phyloP scores from a whole-genome alignment of 2,888 invertebrate genomes.

The Coelopa pilipes region DNA sequence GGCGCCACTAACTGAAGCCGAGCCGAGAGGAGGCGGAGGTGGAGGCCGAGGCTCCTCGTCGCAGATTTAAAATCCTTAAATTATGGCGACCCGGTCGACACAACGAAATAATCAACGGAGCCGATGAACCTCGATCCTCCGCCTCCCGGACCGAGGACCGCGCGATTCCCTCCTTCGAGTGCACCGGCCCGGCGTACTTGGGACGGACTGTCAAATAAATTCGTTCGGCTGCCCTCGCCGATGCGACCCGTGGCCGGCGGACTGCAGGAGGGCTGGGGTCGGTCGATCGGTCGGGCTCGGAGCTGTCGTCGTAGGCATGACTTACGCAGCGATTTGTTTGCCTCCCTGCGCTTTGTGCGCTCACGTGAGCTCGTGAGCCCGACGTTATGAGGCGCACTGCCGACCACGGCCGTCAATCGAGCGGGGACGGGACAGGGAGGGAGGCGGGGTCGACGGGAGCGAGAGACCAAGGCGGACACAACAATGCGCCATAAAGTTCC shows the following conservation, averaged over 20 bases:
- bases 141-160: not conserved
- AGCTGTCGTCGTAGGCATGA: constrained; percentile 25
- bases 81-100: constrained; percentile 16
- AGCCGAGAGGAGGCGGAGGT: not conserved
- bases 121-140: not conserved
- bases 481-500: no score
- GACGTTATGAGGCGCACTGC: no score
- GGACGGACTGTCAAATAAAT: constrained; percentile 28
- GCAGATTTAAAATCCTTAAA: constrained; percentile 22
- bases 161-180: not conserved
- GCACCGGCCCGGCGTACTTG: no score
- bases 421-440: no score
- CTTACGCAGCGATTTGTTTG: constrained; percentile 5
- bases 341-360: not conserved
- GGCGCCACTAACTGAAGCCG: constrained; percentile 19
- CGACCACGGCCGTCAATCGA: no score
- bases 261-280: not conserved
- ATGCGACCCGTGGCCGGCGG: not conserved
- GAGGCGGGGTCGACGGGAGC: not conserved
- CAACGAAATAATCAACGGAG: not conserved
- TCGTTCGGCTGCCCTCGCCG: constrained; percentile 18
- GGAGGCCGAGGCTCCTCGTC: not conserved
- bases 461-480: not conserved
- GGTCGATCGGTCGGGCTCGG: not conserved
- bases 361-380: no score